phyloP scores from a whole-genome alignment of 2,113 vertebrate genomes.

The Sorex araneus region DNA sequence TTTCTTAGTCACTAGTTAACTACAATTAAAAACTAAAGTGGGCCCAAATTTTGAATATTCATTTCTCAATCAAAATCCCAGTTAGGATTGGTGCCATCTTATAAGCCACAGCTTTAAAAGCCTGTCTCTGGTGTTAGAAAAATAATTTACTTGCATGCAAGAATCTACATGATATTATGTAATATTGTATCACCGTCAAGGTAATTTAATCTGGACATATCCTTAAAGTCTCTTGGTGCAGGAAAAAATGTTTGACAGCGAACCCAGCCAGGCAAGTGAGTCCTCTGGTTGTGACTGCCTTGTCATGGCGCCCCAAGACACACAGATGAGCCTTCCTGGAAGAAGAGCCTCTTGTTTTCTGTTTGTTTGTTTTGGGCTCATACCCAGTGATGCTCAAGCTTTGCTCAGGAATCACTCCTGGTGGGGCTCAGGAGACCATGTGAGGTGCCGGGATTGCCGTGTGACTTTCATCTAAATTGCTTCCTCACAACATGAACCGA shows the following conservation, averaged over 20 bases:
- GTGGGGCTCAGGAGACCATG: too few species aligned
- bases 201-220: slow-evolving; percentile 8
- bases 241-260: neutral
- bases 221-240: neutral
- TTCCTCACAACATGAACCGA: neutral
- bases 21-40: slow-evolving; percentile 13
- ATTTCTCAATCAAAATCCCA: neutral
- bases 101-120: neutral
- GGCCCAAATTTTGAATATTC: neutral
- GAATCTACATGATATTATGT: slow-evolving; percentile 15
- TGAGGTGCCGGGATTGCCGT: too few species aligned
- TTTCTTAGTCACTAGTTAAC: neutral
- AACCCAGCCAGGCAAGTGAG: neutral
- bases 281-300: slow-evolving; percentile 51
- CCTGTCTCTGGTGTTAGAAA: neutral
- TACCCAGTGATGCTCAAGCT: too few species aligned
- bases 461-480: neutral
- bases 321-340: slow-evolving; percentile 21
- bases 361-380: too few species aligned
- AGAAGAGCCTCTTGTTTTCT: slow-evolving; percentile 31
- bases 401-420: too few species aligned
- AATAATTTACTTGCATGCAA: neutral
- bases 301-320: slow-evolving; percentile 70
- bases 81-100: neutral
- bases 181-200: neutral